A percentile compares a stretch with the other conserved stretches of the same genome.
Evolutionary conservation across 2,797 vertebrate genomes (phyloP).

Genomic region (Cynopterus sphinx): DNA sequence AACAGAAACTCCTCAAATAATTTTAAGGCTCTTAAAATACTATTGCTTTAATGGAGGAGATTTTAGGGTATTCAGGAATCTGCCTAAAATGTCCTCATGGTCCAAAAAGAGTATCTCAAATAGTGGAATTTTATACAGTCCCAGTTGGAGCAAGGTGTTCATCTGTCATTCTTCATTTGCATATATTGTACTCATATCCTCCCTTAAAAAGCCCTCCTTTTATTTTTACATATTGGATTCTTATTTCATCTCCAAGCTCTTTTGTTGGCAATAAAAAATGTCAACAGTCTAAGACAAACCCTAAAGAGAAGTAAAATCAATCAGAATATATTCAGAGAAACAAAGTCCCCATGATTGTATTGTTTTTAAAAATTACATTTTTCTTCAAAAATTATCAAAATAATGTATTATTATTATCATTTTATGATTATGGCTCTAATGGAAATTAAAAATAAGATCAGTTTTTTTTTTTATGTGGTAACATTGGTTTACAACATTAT

Average conservation of each 20-base stretch:
- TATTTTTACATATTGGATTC: constrained; percentile 30
- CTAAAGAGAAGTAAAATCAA: not conserved
- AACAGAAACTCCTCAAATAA: not conserved
- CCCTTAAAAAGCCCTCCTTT: not conserved
- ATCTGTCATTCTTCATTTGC: not conserved
- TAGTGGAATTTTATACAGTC: not conserved
- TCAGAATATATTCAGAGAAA: not conserved
- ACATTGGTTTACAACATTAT: not conserved
- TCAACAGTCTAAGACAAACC: constrained; percentile 6
- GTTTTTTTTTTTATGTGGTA: not conserved
- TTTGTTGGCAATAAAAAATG: not conserved
- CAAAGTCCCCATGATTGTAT: not conserved
- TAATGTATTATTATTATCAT: not conserved
- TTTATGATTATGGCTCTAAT: not conserved
- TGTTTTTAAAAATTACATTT: not conserved
- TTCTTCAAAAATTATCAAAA: constrained; percentile 6
- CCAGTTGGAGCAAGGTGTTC: not conserved
- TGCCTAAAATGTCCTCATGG: not conserved
- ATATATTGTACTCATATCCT: not conserved
- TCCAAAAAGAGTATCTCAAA: not conserved
- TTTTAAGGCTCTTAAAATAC: not conserved
- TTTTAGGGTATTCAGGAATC: not conserved
- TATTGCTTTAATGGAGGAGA: not conserved
- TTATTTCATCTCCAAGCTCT: constrained; percentile 24
- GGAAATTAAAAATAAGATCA: not conserved